Evolutionary conservation across 2,888 invertebrate genomes (phyloP).

Genomic region (Mallateleia sp.): DNA sequence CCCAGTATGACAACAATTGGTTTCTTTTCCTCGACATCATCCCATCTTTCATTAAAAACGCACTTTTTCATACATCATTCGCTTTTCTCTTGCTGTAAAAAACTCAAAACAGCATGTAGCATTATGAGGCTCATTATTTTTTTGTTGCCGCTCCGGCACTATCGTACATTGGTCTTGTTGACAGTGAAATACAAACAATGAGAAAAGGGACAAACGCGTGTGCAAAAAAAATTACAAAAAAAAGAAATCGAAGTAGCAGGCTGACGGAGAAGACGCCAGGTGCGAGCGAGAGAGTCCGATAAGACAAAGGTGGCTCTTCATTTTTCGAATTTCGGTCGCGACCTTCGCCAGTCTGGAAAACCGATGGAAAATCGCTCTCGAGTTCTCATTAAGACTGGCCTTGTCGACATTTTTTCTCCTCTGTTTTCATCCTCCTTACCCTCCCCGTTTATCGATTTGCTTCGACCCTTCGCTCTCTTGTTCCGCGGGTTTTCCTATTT

Average conservation of each 20-base stretch:
- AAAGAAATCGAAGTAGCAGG: too few species aligned
- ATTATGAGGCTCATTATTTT: conserved; percentile 56
- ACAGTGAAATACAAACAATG: conserved; percentile 57
- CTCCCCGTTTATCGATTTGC: conserved; percentile 39
- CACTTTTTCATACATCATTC: too few species aligned
- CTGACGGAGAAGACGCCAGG: not conserved
- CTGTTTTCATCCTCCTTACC: conserved; percentile 28
- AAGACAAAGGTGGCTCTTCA: conserved; percentile 76
- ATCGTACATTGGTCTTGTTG: conserved; percentile 62
- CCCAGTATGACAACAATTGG: too few species aligned
- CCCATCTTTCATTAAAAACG: too few species aligned
- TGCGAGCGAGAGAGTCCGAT: not conserved
- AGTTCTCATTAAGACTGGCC: conserved; percentile 87
- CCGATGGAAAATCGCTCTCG: conserved; percentile 86
- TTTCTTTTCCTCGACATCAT: too few species aligned
- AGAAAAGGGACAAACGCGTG: conserved; percentile 23
- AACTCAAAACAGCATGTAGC: conserved; percentile 15
- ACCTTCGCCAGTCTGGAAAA: conserved; percentile 84
- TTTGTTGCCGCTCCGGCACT: conserved; percentile 16
- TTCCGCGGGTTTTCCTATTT: conserved; percentile 62
- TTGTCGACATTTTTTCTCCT: conserved; percentile 83
- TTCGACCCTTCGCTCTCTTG: conserved; percentile 50
- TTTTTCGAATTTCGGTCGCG: conserved; percentile 84
- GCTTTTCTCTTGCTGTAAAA: too few species aligned
- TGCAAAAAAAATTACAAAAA: too few species aligned